These are phyloP conservation scores for Artemia sp. DNA, from an alignment of 2,888 invertebrate genomes.

Conservation along the genomic window DNA sequence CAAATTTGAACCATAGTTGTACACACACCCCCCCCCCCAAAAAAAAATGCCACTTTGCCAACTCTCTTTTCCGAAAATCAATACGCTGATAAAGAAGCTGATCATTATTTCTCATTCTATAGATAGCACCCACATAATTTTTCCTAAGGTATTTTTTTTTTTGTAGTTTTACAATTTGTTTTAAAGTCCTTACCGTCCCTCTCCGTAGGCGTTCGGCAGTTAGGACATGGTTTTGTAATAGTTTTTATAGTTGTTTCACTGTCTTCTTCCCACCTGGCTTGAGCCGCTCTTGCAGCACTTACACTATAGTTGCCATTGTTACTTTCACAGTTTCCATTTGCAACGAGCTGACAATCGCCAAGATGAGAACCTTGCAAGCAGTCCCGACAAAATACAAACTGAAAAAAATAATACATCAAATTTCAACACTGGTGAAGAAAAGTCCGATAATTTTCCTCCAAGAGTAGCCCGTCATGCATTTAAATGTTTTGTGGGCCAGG, in stretches of 20 bases:
- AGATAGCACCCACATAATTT: too few relatives aligned
- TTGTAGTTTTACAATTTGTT: conserved; percentile 4
- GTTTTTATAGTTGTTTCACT: conserved; percentile 52
- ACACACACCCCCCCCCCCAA: too few relatives aligned
- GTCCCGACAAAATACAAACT: conserved; percentile 60
- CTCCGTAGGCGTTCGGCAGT: conserved; percentile 64
- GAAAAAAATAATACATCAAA: conserved; percentile 27
- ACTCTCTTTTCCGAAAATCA: too few relatives aligned
- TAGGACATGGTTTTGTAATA: conserved; percentile 64
- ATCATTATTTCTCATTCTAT: too few relatives aligned
- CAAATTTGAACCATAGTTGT: too few relatives aligned
- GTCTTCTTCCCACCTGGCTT: conserved; percentile 59
- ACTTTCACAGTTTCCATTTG: conserved; percentile 15
- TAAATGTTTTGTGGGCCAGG: too few relatives aligned
- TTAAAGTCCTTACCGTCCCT: conserved; percentile 43
- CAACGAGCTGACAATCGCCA: conserved; percentile 42
- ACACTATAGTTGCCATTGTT: conserved; percentile 37
- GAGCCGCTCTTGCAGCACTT: conserved; percentile 41
- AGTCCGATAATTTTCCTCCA: too few relatives aligned
- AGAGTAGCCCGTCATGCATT: too few relatives aligned
- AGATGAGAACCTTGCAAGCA: conserved; percentile 61
- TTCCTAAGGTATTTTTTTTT: not conserved
- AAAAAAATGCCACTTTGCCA: too few relatives aligned
- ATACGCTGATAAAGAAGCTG: too few relatives aligned
- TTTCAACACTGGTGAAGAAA: not conserved